Evolutionary conservation across 1,140 invertebrate genomes (phyloP), one percentile per base, ranked within the genome.

Genomic region (Lasioglossum albipes): DNA sequence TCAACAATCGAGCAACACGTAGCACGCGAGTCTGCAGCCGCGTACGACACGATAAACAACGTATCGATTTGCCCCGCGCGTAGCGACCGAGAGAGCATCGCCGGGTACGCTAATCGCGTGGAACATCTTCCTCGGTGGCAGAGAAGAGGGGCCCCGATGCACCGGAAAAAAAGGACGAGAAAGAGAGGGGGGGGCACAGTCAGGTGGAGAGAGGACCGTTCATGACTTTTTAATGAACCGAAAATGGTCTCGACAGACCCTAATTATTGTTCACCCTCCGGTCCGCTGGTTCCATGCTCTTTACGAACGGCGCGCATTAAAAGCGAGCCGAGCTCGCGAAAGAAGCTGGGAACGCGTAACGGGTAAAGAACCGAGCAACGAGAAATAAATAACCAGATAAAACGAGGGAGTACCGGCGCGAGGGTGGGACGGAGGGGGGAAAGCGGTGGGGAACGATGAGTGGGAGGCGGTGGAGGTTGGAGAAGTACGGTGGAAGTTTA

Each of bases 401-500:
- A 83, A 79, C 45, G 72, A 69, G 81, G 84, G 75, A 66, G 69
- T 16, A 52, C n/a, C 42, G n/a, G 52, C 7, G 36, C 36, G 42
- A n/a, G 31, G 31, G 22, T 31, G 18, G n/a, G 20, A 13, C 22
- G 42, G 31, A 31, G 65, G 57, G 71, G 74, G 2, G 72, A 13
- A 10, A 2, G 16, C 73, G 76, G n/a, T 69, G 52, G 45, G 13
- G 42, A 75, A 42, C 59, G 54, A 67, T 59, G 71, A 80, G 71
- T 49, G 68, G 59, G 9, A 65, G 41, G 42, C 10, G 41, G 79
- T 71, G 66, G 81, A 67, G 42, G 49, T 4, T 16, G n/a, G 74
- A 65, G 67, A 54, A 41, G 52, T 54, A 85, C 78, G 75, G 75
- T 81, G 69, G 77, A 66, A 85, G 86, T 85, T 85, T 87, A 87